Evolutionary conservation across 2,113 vertebrate species (phyloP).

Genomic region (Barbus barbus): DNA sequence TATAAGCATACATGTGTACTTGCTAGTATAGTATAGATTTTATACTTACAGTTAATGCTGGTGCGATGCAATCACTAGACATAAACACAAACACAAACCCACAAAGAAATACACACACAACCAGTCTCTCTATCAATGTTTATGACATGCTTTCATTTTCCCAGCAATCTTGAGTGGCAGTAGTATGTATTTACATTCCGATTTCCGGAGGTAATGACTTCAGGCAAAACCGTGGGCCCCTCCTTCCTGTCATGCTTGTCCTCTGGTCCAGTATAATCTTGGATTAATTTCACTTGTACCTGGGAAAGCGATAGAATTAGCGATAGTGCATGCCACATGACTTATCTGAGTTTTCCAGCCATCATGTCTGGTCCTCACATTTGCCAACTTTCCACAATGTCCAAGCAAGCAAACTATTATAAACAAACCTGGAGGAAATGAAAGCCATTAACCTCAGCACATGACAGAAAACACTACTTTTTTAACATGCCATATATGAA

Average conservation of each 20-base stretch:
- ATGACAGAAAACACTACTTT: neutral
- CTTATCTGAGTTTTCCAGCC: constrained; percentile 1
- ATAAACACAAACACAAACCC: constrained; percentile 1
- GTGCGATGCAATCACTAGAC: neutral
- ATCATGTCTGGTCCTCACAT: neutral
- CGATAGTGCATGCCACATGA: neutral
- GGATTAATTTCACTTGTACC: neutral
- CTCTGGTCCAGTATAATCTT: constrained; percentile 42
- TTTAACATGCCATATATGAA: neutral
- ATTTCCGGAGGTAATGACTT: constrained; percentile 67
- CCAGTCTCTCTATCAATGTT: constrained; percentile 56
- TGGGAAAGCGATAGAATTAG: neutral
- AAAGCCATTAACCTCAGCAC: neutral
- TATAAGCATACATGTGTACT: neutral
- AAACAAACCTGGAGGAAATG: neutral
- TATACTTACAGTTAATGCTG: neutral
- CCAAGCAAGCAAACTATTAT: neutral
- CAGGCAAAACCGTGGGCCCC: constrained; percentile 47
- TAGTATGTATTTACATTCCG: constrained; percentile 65
- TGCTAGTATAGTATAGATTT: neutral
- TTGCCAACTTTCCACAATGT: constrained; percentile 13
- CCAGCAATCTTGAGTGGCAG: constrained; percentile 75
- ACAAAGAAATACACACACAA: constrained; percentile 43
- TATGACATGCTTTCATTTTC: constrained; percentile 67
- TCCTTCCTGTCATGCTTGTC: constrained; percentile 61